phyloP scores from a whole-genome alignment of 2,113 vertebrate species.

The Chaenocephalus aceratus region DNA sequence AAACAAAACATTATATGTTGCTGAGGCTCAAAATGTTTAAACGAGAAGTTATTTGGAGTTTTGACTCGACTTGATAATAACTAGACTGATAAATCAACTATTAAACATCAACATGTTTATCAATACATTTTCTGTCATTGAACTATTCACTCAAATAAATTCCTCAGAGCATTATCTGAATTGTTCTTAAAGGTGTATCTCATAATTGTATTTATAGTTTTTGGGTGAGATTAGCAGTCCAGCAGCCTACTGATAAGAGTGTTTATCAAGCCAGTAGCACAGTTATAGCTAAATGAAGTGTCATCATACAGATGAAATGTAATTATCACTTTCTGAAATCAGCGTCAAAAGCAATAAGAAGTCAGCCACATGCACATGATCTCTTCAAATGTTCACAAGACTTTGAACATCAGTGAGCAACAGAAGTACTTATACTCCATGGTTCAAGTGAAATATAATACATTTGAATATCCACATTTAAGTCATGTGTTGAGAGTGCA shows the following conservation, averaged over 20 bases:
- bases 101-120: too few relatives aligned
- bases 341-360: constrained; percentile 17
- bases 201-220: not conserved
- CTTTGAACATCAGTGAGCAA: not conserved
- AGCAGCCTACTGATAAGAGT: not conserved
- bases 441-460: too few relatives aligned
- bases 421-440: not conserved
- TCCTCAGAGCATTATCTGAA: not conserved
- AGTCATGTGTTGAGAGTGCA: not conserved
- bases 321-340: not conserved
- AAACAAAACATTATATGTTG: not conserved
- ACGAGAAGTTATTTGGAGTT: not conserved
- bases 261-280: constrained; percentile 6
- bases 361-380: not conserved
- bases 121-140: too few relatives aligned
- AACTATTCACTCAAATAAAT: too few relatives aligned
- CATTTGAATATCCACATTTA: not conserved
- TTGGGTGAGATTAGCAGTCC: not conserved
- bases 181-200: not conserved
- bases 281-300: not conserved
- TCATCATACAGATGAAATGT: not conserved
- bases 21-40: not conserved
- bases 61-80: not conserved
- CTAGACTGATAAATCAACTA: too few relatives aligned
- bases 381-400: not conserved